phyloP scores from a whole-genome alignment of 2,888 invertebrate genomes.

The Troides aeacus region DNA sequence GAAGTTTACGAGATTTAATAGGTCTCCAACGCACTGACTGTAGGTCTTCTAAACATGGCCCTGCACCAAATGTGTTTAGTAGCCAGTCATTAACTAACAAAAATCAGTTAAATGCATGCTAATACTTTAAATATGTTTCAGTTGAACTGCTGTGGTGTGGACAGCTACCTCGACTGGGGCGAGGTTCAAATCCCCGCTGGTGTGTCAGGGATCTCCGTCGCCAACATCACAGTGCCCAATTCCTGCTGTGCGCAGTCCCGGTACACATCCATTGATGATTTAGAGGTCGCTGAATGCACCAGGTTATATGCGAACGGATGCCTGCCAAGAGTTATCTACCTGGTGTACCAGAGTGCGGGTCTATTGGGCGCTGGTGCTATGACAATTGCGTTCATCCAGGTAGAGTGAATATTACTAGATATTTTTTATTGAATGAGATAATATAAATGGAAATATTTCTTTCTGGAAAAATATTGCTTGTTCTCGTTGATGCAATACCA shows the following conservation, averaged over 20 bases:
- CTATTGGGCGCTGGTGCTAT: slow-evolving; percentile 87
- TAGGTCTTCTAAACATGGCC: too few relatives aligned
- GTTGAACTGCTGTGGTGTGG: slow-evolving; percentile 85
- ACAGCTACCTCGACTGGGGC: slow-evolving; percentile 82
- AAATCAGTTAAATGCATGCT: not conserved
- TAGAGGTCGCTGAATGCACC: slow-evolving; percentile 53
- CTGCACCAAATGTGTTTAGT: too few relatives aligned
- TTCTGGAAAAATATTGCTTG: too few relatives aligned
- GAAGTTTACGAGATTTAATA: too few relatives aligned
- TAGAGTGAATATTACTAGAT: not conserved
- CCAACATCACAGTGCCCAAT: slow-evolving; percentile 76
- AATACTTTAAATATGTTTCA: slow-evolving; percentile 50
- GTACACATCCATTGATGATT: slow-evolving; percentile 36
- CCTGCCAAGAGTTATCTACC: slow-evolving; percentile 77
- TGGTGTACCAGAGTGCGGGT: slow-evolving; percentile 85
- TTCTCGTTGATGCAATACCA: too few relatives aligned
- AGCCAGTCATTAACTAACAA: not conserved
- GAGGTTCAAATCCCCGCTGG: slow-evolving; percentile 46
- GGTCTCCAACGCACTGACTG: too few relatives aligned
- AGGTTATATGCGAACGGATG: slow-evolving; percentile 80
- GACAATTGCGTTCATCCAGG: slow-evolving; percentile 89
- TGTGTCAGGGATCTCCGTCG: slow-evolving; percentile 51
- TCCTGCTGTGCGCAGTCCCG: slow-evolving; percentile 79
- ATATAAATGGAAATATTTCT: too few relatives aligned
- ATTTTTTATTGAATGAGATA: too few relatives aligned